Percentiles rank a stretch among this genome's conserved stretches.
Evolutionary conservation across 2,888 invertebrate genomes (phyloP).

Genomic region (Nomada fucata): DNA sequence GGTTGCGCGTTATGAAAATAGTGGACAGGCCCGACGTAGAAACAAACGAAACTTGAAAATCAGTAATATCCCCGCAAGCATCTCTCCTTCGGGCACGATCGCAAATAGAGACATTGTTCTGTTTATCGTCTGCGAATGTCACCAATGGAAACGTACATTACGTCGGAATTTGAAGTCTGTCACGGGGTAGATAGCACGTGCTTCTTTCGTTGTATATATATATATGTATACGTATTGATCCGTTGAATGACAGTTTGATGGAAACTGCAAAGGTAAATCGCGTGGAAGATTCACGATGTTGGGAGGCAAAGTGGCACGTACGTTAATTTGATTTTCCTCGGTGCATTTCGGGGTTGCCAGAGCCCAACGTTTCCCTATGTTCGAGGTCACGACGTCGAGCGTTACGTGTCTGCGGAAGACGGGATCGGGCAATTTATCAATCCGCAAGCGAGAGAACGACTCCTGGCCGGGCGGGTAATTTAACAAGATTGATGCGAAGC

Average conservation of each 20-base stretch:
- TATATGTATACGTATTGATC: background rate
- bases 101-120: too few relatives aligned
- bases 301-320: slow-evolving; percentile 47
- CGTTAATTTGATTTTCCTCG: slow-evolving; percentile 81
- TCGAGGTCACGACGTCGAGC: slow-evolving; percentile 75
- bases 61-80: too few relatives aligned
- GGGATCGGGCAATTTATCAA: slow-evolving; percentile 83
- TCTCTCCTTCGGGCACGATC: too few relatives aligned
- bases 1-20: too few relatives aligned
- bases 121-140: too few relatives aligned
- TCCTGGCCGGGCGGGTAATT: slow-evolving; percentile 82
- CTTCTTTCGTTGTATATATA: background rate
- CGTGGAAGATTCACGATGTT: slow-evolving; percentile 46
- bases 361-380: slow-evolving; percentile 31
- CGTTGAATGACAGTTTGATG: slow-evolving; percentile 44
- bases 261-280: slow-evolving; percentile 34
- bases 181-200: slow-evolving; percentile 5
- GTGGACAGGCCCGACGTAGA: too few relatives aligned
- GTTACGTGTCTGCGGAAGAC: slow-evolving; percentile 79
- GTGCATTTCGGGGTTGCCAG: slow-evolving; percentile 72
- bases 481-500: slow-evolving; percentile 83
- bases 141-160: too few relatives aligned
- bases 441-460: slow-evolving; percentile 78
- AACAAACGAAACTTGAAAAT: too few relatives aligned
- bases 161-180: background rate